Conservation (phyloP, 92 coral and sea anemone genomes). For the Zoanthus sociatus region DNA sequence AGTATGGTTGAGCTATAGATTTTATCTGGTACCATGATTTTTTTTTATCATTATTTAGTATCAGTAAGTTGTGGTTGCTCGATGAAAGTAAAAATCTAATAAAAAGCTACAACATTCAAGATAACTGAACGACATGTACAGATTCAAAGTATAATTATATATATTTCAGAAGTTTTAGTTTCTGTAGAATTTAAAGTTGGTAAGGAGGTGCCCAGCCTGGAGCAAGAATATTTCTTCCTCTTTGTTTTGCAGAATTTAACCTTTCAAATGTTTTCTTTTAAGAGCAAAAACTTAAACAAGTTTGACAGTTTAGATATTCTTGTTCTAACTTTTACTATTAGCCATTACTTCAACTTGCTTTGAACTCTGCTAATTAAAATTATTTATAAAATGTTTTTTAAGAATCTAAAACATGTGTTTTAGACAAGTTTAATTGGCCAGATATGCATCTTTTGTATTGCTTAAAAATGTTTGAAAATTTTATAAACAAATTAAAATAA, state of each 20-base stretch:
- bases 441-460: slow-evolving; percentile 22
- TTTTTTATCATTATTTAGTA: too few relatives aligned
- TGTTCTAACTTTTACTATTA: neutral
- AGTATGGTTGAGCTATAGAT: too few relatives aligned
- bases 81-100: too few relatives aligned
- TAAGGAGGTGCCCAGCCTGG: too few relatives aligned
- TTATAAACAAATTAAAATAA: neutral
- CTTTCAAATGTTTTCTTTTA: neutral
- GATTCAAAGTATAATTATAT: too few relatives aligned
- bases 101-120: too few relatives aligned
- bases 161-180: too few relatives aligned
- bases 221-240: neutral
- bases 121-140: too few relatives aligned
- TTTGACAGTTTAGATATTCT: neutral
- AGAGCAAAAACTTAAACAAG: neutral
- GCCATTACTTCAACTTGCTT: neutral
- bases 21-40: too few relatives aligned
- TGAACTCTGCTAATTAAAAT: neutral
- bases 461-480: neutral
- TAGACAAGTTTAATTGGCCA: slow-evolving; percentile 44
- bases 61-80: too few relatives aligned
- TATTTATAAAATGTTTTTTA: slow-evolving; percentile 23
- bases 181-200: too few relatives aligned
- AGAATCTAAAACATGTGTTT: slow-evolving; percentile 34
- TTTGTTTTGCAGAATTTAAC: neutral